A percentile compares a stretch with the other conserved stretches of the same genome.
Evolutionary conservation across 2,888 invertebrate species (phyloP).

Genomic region (Patella ulyssiponensis): DNA sequence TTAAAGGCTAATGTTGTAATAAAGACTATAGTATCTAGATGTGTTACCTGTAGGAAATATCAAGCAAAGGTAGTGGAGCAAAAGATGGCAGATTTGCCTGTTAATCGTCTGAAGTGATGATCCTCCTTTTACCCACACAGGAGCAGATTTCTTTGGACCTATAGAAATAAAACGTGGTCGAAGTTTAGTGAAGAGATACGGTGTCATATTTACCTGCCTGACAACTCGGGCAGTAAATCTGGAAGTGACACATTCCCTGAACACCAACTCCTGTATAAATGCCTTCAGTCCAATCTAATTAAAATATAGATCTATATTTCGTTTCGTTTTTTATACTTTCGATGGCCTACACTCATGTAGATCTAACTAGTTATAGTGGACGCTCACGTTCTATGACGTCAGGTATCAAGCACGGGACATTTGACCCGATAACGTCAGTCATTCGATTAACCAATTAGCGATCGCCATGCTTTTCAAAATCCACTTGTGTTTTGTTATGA

Average conservation of each 20-base stretch:
- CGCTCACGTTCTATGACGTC: no score
- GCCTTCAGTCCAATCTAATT: no score
- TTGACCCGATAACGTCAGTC: no score
- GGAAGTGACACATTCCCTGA: slow-evolving; percentile 29
- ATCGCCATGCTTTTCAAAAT: no score
- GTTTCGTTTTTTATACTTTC: no score
- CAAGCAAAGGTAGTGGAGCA: not conserved
- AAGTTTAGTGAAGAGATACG: slow-evolving; percentile 29
- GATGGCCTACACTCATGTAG: no score
- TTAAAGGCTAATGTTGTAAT: not conserved
- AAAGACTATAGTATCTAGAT: slow-evolving; percentile 12
- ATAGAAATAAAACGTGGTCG: slow-evolving; percentile 30
- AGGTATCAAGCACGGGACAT: no score
- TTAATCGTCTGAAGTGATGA: slow-evolving; percentile 1
- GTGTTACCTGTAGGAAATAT: slow-evolving; percentile 9
- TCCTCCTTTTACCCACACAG: slow-evolving; percentile 27
- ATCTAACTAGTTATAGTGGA: no score
- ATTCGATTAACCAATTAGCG: no score
- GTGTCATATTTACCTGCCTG: slow-evolving; percentile 37
- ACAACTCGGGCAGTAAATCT: slow-evolving; percentile 31
- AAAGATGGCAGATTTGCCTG: slow-evolving; percentile 15
- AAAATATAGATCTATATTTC: no score
- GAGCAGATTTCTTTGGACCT: slow-evolving; percentile 33
- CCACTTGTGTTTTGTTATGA: no score
- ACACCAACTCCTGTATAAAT: slow-evolving; percentile 29